Evolutionary conservation across 2,113 vertebrate genomes (phyloP).

Genomic region (Laticauda colubrina): DNA sequence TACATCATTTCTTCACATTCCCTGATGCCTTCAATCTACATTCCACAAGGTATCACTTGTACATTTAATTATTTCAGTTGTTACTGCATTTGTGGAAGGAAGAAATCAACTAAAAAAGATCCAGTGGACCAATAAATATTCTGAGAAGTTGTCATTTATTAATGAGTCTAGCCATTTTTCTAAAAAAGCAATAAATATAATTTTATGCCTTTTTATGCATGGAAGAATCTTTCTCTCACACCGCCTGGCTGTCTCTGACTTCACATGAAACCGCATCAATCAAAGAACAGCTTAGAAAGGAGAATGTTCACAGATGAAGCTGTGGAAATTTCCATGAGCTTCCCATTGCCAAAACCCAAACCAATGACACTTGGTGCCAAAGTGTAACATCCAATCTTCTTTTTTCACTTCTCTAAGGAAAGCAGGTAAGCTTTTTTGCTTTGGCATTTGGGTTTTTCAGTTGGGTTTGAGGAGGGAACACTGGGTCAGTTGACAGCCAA

Average conservation of each 20-base stretch:
- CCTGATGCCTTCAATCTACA: neutral
- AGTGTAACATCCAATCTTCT: constrained; percentile 10
- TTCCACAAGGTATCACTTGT: neutral
- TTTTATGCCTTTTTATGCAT: constrained; percentile 26
- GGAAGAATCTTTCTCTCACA: constrained; percentile 8
- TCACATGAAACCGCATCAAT: constrained; percentile 13
- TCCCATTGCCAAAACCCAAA: constrained; percentile 2
- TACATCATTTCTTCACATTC: neutral
- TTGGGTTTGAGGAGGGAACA: neutral
- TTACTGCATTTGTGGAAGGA: neutral
- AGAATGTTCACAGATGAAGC: neutral
- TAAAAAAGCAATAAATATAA: neutral
- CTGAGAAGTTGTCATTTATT: neutral
- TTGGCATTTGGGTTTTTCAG: neutral
- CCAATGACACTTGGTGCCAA: neutral
- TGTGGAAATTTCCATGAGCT: constrained; percentile 12
- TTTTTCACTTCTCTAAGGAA: neutral
- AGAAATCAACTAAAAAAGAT: neutral
- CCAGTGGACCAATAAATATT: neutral
- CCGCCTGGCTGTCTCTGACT: constrained; percentile 5
- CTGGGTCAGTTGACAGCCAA: neutral
- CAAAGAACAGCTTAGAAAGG: neutral
- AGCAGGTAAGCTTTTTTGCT: constrained; percentile 7
- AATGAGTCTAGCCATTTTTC: constrained; percentile 7
- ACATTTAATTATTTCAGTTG: neutral